Evolutionary conservation across 2,797 vertebrate genomes (phyloP).

Genomic region (Cercopithecus neglectus): DNA sequence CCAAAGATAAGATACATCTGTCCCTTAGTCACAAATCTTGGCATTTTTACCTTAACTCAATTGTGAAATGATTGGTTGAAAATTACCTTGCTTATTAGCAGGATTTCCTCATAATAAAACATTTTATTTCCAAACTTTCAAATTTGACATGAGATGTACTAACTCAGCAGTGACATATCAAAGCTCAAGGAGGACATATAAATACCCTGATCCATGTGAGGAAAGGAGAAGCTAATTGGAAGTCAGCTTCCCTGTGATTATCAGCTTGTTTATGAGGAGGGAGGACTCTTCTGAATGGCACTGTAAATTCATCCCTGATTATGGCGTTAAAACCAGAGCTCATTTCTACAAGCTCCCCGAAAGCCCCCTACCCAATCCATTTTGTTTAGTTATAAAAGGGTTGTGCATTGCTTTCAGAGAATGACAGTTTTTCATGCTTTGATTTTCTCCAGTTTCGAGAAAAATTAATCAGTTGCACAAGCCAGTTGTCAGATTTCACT

Average conservation of each 20-base stretch:
- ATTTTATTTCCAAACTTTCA: slow-evolving; percentile 81
- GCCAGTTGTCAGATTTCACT: slow-evolving; percentile 85
- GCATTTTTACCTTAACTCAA: slow-evolving; percentile 86
- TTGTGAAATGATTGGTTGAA: slow-evolving; percentile 80
- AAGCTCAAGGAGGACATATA: slow-evolving; percentile 80
- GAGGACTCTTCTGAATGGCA: slow-evolving; percentile 85
- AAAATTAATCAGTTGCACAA: slow-evolving; percentile 83
- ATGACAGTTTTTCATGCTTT: slow-evolving; percentile 80
- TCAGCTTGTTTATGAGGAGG: slow-evolving; percentile 87
- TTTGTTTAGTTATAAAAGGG: slow-evolving; percentile 78
- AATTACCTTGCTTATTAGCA: slow-evolving; percentile 85
- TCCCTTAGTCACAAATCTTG: slow-evolving; percentile 84
- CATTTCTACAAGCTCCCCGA: slow-evolving; percentile 44
- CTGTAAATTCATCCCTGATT: slow-evolving; percentile 85
- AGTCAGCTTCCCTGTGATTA: slow-evolving; percentile 87
- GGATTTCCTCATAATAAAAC: slow-evolving; percentile 79
- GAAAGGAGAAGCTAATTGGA: slow-evolving; percentile 84
- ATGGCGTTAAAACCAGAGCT: slow-evolving; percentile 82
- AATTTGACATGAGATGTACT: slow-evolving; percentile 81
- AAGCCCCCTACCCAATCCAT: slow-evolving; percentile 61
- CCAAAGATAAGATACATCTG: slow-evolving; percentile 87
- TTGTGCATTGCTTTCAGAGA: slow-evolving; percentile 82
- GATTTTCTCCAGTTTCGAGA: slow-evolving; percentile 82
- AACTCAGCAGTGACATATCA: slow-evolving; percentile 81
- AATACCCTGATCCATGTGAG: slow-evolving; percentile 73